Evolutionary conservation across 2,888 invertebrate genomes (phyloP), one percentile per base, ranked within the genome.

Genomic region (Erpobdella octoculata): DNA sequence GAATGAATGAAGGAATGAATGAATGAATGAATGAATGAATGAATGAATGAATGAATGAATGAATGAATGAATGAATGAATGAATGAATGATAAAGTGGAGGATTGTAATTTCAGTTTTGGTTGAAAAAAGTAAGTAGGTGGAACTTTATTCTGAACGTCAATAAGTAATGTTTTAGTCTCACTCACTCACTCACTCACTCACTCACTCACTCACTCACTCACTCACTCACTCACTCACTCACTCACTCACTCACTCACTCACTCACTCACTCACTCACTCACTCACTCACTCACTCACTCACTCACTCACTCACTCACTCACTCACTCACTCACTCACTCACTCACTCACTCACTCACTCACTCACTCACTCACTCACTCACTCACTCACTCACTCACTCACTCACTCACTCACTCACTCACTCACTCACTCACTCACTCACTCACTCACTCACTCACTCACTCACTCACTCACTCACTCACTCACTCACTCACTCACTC

Each of bases 31-130:
- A 41, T 41, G 46, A 41, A 41, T n/a, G 46, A 41, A 41, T 15
- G 46, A 41, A 41, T 41, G 12, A 41, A 41, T 41, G 12, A 41
- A 41, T 41, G 12, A 41, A 15, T 41, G 12, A 41, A 41, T 41
- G 46, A 41, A 41, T 41, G 46, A 41, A 41, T 41, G 12, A 41
- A 41, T 41, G 12, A 41, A 41, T 41, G 46, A 41, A 41, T 41
- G 46, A 41, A 15, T 41, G 46, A 41, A n/a, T 41, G n/a, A 25
- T 65, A 33, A 65, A 65, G n/a, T n/a, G n/a, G n/a, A n/a, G n/a
- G n/a, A n/a, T n/a, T n/a, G n/a, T n/a, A n/a, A n/a, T n/a, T n/a
- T n/a, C n/a, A n/a, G n/a, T n/a, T n/a, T n/a, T n/a, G n/a, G n/a
- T n/a, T n/a, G n/a, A n/a, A n/a, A n/a, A n/a, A n/a, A n/a, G n/a